These are phyloP conservation scores for Digitonthophagus gazella DNA, from an alignment of 2,888 invertebrate species.

Conservation along the genomic window DNA sequence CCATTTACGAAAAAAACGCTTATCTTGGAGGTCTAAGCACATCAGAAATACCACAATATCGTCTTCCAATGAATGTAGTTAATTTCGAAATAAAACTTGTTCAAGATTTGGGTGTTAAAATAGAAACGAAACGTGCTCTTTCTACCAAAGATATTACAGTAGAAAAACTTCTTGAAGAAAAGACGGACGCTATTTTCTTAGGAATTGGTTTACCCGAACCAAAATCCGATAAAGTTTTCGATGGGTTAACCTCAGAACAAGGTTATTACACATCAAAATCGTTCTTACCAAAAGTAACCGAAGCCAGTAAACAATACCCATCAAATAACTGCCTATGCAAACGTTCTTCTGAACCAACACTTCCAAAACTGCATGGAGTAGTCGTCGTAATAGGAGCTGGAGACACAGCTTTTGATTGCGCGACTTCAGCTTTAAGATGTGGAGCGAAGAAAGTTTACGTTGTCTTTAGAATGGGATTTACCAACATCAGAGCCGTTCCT, in stretches of 20 bases:
- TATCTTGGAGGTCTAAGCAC: constrained; percentile 91
- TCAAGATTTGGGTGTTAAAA: constrained; percentile 88
- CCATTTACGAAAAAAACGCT: constrained; percentile 85
- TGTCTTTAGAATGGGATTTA: constrained; percentile 91
- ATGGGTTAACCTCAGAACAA: constrained; percentile 68
- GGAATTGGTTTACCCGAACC: constrained; percentile 91
- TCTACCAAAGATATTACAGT: constrained; percentile 72
- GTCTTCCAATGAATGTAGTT: constrained; percentile 88
- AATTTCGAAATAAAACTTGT: constrained; percentile 90
- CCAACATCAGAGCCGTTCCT: constrained; percentile 93
- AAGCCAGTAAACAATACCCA: constrained; percentile 90
- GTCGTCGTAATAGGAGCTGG: constrained; percentile 95
- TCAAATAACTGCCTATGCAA: no score
- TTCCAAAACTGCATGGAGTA: constrained; percentile 78
- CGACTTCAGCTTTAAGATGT: constrained; percentile 93
- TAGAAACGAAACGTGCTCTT: constrained; percentile 71
- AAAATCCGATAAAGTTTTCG: constrained; percentile 75
- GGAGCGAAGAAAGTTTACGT: constrained; percentile 88
- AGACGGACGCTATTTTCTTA: constrained; percentile 77
- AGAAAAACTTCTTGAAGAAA: constrained; percentile 65
- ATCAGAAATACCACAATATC: constrained; percentile 95
- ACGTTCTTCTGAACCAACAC: constrained; percentile 57
- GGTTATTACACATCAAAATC: constrained; percentile 96
- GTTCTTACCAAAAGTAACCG: constrained; percentile 85
- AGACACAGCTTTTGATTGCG: constrained; percentile 99